Evolutionary conservation across 2,113 vertebrate species (phyloP).

Genomic region (Corythoichthys intestinalis): DNA sequence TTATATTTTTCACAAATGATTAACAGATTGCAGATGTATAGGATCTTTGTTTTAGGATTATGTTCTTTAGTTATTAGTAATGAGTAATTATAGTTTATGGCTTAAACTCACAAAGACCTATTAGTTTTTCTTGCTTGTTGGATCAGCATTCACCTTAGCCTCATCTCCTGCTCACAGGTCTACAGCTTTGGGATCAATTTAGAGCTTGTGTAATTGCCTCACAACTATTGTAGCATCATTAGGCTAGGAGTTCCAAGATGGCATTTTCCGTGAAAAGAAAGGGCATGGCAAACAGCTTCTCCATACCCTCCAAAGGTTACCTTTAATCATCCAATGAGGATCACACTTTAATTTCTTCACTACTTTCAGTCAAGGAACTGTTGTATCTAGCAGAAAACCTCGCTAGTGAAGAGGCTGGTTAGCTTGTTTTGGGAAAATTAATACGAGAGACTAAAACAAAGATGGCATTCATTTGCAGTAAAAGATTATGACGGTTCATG

Average conservation of each 20-base stretch:
- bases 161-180: conserved; percentile 39
- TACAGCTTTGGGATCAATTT: conserved; percentile 74
- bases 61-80: too few relatives aligned
- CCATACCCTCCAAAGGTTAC: conserved; percentile 75
- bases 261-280: conserved; percentile 75
- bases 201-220: conserved; percentile 72
- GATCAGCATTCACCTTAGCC: conserved; percentile 37
- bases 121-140: conserved; percentile 23
- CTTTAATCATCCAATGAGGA: conserved; percentile 77
- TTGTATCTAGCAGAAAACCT: conserved; percentile 27
- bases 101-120: conserved; percentile 29
- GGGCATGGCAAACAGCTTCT: conserved; percentile 77
- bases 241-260: conserved; percentile 70
- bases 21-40: too few relatives aligned
- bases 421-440: conserved; percentile 46
- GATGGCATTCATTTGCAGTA: conserved; percentile 20
- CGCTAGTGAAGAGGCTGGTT: conserved; percentile 57
- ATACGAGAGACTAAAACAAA: conserved; percentile 42
- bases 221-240: conserved; percentile 77
- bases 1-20: too few relatives aligned
- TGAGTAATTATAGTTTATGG: conserved; percentile 20
- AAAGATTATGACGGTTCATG: neutral
- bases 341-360: conserved; percentile 42
- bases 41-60: too few relatives aligned
- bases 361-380: conserved; percentile 34